A percentile compares a stretch with the other conserved stretches of the same genome.
phyloP scores from a whole-genome alignment of 1,140 invertebrate genomes.

The Potamilus streckersoni region DNA sequence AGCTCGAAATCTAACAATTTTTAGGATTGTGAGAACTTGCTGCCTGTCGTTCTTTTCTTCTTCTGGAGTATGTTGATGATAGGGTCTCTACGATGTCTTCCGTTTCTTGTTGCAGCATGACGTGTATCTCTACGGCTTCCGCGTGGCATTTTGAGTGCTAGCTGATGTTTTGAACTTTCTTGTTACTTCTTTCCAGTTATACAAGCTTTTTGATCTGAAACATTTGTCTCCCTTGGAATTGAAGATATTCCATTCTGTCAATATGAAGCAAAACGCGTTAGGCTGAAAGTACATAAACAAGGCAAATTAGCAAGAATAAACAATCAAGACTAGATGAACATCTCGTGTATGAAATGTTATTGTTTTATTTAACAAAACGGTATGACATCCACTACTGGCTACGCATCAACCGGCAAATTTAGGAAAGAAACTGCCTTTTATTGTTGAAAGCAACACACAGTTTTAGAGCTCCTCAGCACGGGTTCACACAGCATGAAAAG shows the following conservation, averaged over 20 bases:
- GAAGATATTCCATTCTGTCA: slow-evolving; percentile 5
- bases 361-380: too few species aligned
- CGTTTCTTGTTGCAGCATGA: slow-evolving; percentile 2
- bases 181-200: slow-evolving; percentile 22
- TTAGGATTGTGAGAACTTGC: slow-evolving; percentile 7
- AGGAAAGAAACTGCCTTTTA: too few species aligned
- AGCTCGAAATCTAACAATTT: slow-evolving; percentile 15
- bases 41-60: slow-evolving; percentile 19
- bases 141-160: slow-evolving; percentile 14
- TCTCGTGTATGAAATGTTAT: too few species aligned
- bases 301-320: too few species aligned
- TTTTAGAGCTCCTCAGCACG: too few species aligned
- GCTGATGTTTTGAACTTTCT: slow-evolving; percentile 15
- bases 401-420: too few species aligned
- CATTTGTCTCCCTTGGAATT: background rate
- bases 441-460: too few species aligned
- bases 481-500: too few species aligned
- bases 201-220: slow-evolving; percentile 8
- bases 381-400: too few species aligned
- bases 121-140: slow-evolving; percentile 13
- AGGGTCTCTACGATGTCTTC: background rate
- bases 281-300: too few species aligned
- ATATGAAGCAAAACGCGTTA: slow-evolving; percentile 12
- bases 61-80: background rate
- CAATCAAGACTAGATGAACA: too few species aligned